Evolutionary conservation across 2,797 vertebrate genomes (phyloP).

Genomic region (Eulemur mongoz): DNA sequence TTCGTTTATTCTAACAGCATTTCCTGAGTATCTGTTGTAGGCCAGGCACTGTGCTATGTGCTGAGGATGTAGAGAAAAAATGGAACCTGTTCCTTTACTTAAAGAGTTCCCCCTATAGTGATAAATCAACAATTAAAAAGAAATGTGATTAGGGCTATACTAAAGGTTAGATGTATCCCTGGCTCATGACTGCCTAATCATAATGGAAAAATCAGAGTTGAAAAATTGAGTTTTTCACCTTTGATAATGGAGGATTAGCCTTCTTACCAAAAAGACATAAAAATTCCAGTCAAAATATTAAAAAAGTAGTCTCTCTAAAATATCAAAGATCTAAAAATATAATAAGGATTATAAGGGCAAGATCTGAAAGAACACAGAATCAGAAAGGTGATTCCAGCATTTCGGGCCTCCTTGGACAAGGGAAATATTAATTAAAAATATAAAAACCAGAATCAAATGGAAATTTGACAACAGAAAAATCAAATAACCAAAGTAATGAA

Average conservation of each 20-base stretch:
- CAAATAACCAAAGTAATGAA: background rate
- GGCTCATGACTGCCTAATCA: background rate
- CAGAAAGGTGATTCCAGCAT: background rate
- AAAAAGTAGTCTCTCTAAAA: background rate
- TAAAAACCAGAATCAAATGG: background rate
- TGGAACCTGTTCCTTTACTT: background rate
- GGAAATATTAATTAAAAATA: background rate
- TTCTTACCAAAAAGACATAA: background rate
- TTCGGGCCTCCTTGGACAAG: background rate
- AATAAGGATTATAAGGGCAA: background rate
- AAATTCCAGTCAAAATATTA: conserved; percentile 28
- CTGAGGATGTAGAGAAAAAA: background rate
- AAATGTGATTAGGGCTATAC: background rate
- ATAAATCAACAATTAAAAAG: background rate
- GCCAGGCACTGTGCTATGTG: background rate
- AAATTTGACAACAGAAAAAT: background rate
- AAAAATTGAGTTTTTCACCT: background rate
- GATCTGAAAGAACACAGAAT: background rate
- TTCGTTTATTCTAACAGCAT: background rate
- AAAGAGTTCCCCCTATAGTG: background rate
- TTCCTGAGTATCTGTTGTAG: background rate
- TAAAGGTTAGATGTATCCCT: background rate
- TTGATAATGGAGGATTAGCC: background rate
- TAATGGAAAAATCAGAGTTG: background rate
- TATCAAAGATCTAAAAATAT: conserved; percentile 2